Evolutionary conservation across 2,113 vertebrate species (phyloP), one percentile per base, ranked within the genome.

Genomic region (Apaloderma vittatum): DNA sequence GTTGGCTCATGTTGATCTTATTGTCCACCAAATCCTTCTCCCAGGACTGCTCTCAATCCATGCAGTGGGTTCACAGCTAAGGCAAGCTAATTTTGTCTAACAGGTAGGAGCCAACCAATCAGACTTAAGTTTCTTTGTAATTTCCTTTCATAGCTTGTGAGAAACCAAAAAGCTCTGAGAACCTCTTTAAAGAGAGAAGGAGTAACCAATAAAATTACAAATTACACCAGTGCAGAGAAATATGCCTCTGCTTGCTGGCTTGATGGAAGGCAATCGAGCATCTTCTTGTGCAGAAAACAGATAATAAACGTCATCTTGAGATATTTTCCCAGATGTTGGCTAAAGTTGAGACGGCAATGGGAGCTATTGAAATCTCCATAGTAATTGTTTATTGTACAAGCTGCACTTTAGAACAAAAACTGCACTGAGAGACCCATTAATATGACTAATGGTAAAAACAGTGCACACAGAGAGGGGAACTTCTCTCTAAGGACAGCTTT

Each of bases 321-420:
- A 89, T n/a, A 85, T 74, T 78, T 36, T 83, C 84, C 63, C 86
- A 92, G 77, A 89, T 86, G 68, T 54, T 81, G 86, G 72, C n/a
- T 74, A 8, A 89, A 96, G 65, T 71, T 77, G 40, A 93, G n/a
- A 58, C 54, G 85, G 85, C 19, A 90, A 72, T 1, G 5, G 74
- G 21, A 90, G 45, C 45, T 79, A 70, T 9, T 83, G 58, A 91
- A 87, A 91, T 72, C 62, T 86, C 45, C 72, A 45, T 81, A 0
- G 0, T 84, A 94, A 83, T 22, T 84, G 37, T 71, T 91, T 68
- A 70, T 61, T 74, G 61, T 29, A 65, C 66, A 90, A 94, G 65
- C 52, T 85, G 57, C 45, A 77, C 34, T 40, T 87, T 29, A 65
- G 34, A 23, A 66, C 68, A 88, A 62, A 57, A 21, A 6, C 18